Evolutionary conservation across 2,113 vertebrate species (phyloP).

Genomic region (Carettochelys insculpta): DNA sequence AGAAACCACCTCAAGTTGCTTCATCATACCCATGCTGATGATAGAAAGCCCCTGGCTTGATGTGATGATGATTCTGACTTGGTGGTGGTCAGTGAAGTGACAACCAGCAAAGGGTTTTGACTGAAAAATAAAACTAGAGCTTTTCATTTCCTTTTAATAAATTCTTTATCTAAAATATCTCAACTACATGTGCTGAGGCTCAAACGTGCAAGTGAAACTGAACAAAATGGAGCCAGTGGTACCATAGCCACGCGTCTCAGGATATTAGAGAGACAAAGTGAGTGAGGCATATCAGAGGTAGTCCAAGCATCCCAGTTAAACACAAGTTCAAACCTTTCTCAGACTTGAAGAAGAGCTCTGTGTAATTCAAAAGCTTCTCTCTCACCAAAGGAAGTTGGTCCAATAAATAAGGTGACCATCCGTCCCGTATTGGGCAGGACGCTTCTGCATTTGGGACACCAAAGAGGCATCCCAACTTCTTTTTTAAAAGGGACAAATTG

Average conservation of each 20-base stretch:
- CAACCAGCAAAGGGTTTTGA: background rate
- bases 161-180: background rate
- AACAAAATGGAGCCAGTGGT: background rate
- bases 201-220: background rate
- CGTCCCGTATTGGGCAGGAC: too few relatives aligned
- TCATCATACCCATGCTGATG: background rate
- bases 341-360: background rate
- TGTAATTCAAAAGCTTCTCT: background rate
- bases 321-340: background rate
- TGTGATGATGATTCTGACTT: background rate
- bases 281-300: background rate
- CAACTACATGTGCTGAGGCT: background rate
- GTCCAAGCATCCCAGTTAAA: background rate
- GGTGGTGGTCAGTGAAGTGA: background rate
- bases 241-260: too few relatives aligned
- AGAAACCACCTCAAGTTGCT: background rate
- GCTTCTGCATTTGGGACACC: too few relatives aligned
- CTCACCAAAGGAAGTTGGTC: too few relatives aligned
- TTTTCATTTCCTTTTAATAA: background rate
- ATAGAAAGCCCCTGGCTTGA: background rate
- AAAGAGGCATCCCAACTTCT: too few relatives aligned
- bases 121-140: background rate
- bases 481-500: too few relatives aligned
- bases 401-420: too few relatives aligned
- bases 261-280: background rate